A percentile compares a stretch with the other conserved stretches of the same genome.
Evolutionary conservation across 1,140 invertebrate genomes (phyloP).

Genomic region (Chrysoperla carnea): DNA sequence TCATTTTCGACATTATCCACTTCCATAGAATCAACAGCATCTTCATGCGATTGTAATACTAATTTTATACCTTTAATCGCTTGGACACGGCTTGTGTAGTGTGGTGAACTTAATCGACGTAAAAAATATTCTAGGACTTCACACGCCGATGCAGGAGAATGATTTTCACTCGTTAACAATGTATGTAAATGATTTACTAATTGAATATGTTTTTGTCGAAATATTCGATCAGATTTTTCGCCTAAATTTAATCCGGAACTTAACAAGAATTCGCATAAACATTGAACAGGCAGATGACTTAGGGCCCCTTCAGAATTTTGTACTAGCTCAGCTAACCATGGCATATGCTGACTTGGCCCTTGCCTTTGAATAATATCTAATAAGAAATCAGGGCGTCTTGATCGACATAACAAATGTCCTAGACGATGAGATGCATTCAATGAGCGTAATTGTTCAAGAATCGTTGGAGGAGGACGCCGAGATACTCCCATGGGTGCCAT

Average conservation of each 20-base stretch:
- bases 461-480: constrained; percentile 52
- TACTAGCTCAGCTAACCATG: constrained; percentile 89
- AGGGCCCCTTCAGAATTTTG: constrained; percentile 79
- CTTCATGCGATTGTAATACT: constrained; percentile 27
- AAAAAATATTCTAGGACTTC: constrained; percentile 90
- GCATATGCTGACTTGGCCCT: constrained; percentile 82
- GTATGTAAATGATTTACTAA: constrained; percentile 57
- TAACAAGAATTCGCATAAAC: constrained; percentile 87
- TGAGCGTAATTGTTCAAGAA: constrained; percentile 66
- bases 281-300: constrained; percentile 81
- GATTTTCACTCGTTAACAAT: constrained; percentile 40
- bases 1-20: constrained; percentile 5
- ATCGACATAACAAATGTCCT: constrained; percentile 80
- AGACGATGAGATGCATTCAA: constrained; percentile 64
- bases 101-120: constrained; percentile 64
- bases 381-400: constrained; percentile 79
- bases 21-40: constrained; percentile 10
- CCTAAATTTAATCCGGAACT: constrained; percentile 22
- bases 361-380: constrained; percentile 82
- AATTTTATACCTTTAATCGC: constrained; percentile 50
- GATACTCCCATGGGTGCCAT: constrained; percentile 72
- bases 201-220: constrained; percentile 54
- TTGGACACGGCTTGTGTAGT: constrained; percentile 52
- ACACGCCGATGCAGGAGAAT: constrained; percentile 38
- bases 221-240: constrained; percentile 5